Conservation (phyloP, 2,113 vertebrate species). For the Chroicocephalus ridibundus region DNA sequence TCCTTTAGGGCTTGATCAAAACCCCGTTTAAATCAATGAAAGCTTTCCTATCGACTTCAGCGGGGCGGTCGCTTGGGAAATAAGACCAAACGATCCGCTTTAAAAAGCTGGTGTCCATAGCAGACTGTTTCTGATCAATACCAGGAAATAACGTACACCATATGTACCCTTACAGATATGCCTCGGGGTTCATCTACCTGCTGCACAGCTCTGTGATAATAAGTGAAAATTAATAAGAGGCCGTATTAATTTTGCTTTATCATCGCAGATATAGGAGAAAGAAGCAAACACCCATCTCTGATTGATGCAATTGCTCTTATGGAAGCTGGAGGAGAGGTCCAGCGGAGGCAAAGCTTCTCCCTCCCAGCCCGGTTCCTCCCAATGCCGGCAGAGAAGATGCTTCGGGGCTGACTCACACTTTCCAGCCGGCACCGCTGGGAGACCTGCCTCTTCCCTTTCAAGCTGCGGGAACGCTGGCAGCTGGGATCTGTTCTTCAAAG, state of each 20-base stretch:
- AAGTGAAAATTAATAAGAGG: neutral
- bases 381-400: neutral
- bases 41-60: neutral
- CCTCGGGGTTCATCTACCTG: neutral
- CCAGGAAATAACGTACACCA: neutral
- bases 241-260: neutral
- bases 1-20: neutral
- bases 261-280: neutral
- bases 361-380: neutral
- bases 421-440: neutral
- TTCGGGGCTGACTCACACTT: neutral
- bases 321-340: neutral
- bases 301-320: neutral
- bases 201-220: neutral
- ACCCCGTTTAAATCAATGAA: neutral
- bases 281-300: neutral
- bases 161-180: accelerated
- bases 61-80: neutral
- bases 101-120: neutral
- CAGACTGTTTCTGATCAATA: neutral
- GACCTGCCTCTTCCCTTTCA: neutral
- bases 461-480: neutral
- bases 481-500: neutral
- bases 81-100: neutral
- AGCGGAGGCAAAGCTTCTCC: neutral